A percentile compares a stretch with the other conserved stretches of the same genome.
These are phyloP conservation scores for Arnoldichthys spilopterus DNA, from an alignment of 2,797 vertebrate species.

Conservation along the genomic window DNA sequence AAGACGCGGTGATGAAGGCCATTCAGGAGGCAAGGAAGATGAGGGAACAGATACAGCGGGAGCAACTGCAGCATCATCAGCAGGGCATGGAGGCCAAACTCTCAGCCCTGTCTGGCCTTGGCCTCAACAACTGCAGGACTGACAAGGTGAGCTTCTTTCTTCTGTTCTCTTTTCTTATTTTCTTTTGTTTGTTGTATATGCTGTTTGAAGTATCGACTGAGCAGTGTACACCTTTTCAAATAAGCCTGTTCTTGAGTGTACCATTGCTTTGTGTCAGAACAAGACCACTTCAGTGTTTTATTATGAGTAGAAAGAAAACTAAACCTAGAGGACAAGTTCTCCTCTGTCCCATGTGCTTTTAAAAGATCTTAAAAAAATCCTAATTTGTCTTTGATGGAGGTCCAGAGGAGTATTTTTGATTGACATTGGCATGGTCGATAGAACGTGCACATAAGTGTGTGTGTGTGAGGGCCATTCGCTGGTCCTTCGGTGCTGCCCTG, in stretches of 20 bases:
- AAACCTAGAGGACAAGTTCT: slow-evolving; percentile 63
- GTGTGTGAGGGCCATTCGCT: slow-evolving; percentile 64
- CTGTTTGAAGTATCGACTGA: not conserved
- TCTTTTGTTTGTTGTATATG: not conserved
- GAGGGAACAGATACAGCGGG: slow-evolving; percentile 95
- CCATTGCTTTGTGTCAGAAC: not conserved
- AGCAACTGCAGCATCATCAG: slow-evolving; percentile 88
- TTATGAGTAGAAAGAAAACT: slow-evolving; percentile 43
- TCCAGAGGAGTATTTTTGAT: slow-evolving; percentile 64
- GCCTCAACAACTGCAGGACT: slow-evolving; percentile 90
- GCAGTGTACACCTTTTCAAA: slow-evolving; percentile 8
- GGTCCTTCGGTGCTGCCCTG: slow-evolving; percentile 66
- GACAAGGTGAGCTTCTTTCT: slow-evolving; percentile 83
- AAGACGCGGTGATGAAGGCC: slow-evolving; percentile 98
- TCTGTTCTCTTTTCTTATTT: not conserved
- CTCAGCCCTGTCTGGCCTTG: slow-evolving; percentile 88
- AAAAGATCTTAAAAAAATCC: slow-evolving; percentile 64
- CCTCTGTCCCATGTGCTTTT: slow-evolving; percentile 56
- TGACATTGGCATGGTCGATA: slow-evolving; percentile 60
- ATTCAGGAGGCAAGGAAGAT: slow-evolving; percentile 98
- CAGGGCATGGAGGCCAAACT: slow-evolving; percentile 93
- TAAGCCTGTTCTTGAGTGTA: not conserved
- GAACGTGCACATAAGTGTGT: slow-evolving; percentile 52
- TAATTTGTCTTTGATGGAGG: slow-evolving; percentile 53
- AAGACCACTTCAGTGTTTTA: not conserved